Conservation (phyloP, 2,113 vertebrate species). For the Oreochromis aureus region DNA sequence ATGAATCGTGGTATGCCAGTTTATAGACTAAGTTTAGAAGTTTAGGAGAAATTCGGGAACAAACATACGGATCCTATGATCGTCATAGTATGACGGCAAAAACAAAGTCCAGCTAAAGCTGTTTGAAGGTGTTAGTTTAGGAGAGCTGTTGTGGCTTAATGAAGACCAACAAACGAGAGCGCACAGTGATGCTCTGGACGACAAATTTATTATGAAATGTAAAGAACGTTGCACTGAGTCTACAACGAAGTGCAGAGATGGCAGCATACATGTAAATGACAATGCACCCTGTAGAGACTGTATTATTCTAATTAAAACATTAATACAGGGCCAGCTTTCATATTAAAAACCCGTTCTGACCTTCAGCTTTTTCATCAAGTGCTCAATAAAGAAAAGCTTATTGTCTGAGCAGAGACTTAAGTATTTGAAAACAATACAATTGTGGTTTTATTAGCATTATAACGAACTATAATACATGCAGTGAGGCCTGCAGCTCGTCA, state of each 20-base stretch:
- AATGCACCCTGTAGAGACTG: not conserved
- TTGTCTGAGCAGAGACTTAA: too few relatives aligned
- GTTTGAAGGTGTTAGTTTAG: not conserved
- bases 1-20: not conserved
- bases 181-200: not conserved
- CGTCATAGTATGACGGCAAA: not conserved
- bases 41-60: fast-evolving
- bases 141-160: not conserved
- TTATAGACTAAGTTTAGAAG: not conserved
- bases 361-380: not conserved
- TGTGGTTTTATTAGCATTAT: not conserved
- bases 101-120: not conserved
- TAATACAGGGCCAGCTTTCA: not conserved
- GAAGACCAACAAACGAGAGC: not conserved
- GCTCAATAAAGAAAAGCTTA: not conserved
- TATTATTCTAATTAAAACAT: not conserved
- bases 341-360: not conserved
- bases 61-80: not conserved
- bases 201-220: fast-evolving
- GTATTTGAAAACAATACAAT: not conserved
- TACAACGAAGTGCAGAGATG: not conserved
- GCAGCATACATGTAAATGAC: not conserved
- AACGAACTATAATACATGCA: fast-evolving
- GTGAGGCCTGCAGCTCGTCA: not conserved
- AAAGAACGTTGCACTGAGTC: not conserved